A percentile compares a stretch with the other conserved stretches of the same genome.
Evolutionary conservation across 1,140 invertebrate genomes (phyloP).

Genomic region (Heliconius congener): DNA sequence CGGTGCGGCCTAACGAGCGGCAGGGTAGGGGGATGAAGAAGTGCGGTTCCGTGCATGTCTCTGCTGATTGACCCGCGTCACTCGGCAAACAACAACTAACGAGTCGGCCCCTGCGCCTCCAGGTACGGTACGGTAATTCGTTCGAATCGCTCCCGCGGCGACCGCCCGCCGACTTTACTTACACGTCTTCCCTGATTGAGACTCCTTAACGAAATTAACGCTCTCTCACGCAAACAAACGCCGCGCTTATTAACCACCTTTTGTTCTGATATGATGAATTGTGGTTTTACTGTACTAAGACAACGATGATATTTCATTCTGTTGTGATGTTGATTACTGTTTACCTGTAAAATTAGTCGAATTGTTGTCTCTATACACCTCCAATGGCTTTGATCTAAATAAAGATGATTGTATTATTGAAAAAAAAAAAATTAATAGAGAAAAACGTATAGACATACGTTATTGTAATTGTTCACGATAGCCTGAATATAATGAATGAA

Average conservation of each 20-base stretch:
- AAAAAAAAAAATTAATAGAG: neutral
- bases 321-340: constrained; percentile 60
- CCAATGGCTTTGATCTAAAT: constrained; percentile 13
- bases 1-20: constrained; percentile 76
- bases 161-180: constrained; percentile 67
- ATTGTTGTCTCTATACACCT: constrained; percentile 44
- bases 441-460: neutral
- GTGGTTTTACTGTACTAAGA: constrained; percentile 66
- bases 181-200: constrained; percentile 77
- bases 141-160: constrained; percentile 73
- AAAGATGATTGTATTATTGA: neutral
- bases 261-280: constrained; percentile 78
- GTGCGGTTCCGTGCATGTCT: constrained; percentile 86
- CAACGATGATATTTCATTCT: constrained; percentile 65
- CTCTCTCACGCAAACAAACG: constrained; percentile 71
- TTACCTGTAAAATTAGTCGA: constrained; percentile 62
- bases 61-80: constrained; percentile 84
- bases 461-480: neutral
- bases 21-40: constrained; percentile 78
- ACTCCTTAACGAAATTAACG: constrained; percentile 81
- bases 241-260: constrained; percentile 66
- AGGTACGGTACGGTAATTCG: constrained; percentile 77
- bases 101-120: constrained; percentile 80
- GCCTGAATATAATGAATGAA: constrained; percentile 32
- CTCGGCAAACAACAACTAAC: constrained; percentile 81